These are phyloP conservation scores for Excalfactoria chinensis DNA, from an alignment of 2,113 vertebrate species.

Conservation along the genomic window DNA sequence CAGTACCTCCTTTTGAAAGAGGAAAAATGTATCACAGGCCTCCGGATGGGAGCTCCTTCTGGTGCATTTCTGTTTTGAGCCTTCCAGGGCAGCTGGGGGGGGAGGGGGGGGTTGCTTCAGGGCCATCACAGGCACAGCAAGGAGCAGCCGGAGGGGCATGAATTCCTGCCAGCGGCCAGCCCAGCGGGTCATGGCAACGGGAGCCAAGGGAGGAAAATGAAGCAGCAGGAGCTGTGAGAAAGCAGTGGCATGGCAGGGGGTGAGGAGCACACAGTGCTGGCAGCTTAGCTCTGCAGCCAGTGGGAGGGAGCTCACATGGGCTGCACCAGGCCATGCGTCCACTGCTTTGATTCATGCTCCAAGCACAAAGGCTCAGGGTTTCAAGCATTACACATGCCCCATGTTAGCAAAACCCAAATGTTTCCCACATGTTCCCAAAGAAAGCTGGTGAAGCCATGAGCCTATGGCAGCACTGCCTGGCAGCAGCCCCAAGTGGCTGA, in stretches of 20 bases:
- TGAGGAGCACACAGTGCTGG: not conserved
- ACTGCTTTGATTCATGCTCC: not conserved
- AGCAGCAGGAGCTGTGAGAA: constrained; percentile 65
- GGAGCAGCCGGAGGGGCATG: constrained; percentile 33
- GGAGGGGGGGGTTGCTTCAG: not conserved
- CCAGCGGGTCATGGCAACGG: constrained; percentile 52
- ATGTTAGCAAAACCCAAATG: not conserved
- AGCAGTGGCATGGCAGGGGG: not conserved
- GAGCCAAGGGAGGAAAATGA: constrained; percentile 1
- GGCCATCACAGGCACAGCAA: not conserved
- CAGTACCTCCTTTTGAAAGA: not conserved
- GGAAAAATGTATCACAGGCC: fast-evolving
- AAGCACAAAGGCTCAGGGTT: not conserved
- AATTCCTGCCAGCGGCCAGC: constrained; percentile 40
- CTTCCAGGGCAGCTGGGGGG: not conserved
- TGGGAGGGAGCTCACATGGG: not conserved
- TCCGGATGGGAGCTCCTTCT: not conserved
- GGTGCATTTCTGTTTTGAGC: not conserved
- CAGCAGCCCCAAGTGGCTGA: not conserved
- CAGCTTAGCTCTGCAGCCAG: not conserved
- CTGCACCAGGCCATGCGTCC: not conserved
- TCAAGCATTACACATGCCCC: not conserved
- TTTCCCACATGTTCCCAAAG: not conserved
- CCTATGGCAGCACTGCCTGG: not conserved
- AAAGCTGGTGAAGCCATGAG: not conserved